These are phyloP conservation scores for Cephus pulcher DNA, from an alignment of 2,888 invertebrate genomes.

Conservation along the genomic window DNA sequence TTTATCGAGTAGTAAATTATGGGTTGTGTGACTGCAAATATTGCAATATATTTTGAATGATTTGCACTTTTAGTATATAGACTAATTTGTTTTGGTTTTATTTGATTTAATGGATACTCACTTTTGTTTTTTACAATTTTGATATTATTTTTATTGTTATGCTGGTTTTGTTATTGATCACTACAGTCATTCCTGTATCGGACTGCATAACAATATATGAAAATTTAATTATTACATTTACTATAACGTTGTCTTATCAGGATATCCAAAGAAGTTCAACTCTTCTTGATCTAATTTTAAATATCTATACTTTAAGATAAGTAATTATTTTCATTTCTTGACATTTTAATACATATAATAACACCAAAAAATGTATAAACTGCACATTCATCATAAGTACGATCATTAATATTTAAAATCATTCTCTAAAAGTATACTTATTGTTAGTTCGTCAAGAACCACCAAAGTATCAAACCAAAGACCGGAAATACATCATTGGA, in stretches of 20 bases:
- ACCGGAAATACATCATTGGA: not conserved
- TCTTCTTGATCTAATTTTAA: not conserved
- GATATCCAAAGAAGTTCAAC: not conserved
- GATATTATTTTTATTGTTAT: not conserved
- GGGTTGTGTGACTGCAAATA: too few relatives aligned
- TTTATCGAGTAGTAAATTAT: not conserved
- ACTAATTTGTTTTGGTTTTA: not conserved
- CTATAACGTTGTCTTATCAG: not conserved
- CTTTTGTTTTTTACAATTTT: not conserved
- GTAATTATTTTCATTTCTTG: not conserved
- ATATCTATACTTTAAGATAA: not conserved
- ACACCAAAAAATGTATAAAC: not conserved
- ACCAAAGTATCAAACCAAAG: not conserved
- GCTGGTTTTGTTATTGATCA: not conserved
- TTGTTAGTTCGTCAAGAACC: not conserved
- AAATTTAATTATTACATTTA: not conserved
- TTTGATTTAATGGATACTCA: not conserved
- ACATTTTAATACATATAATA: not conserved
- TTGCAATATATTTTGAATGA: not conserved
- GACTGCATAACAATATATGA: not conserved
- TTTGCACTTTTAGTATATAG: not conserved
- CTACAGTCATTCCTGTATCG: not conserved
- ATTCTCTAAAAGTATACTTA: not conserved
- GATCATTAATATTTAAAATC: not conserved
- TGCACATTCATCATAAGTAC: not conserved